Conservation (phyloP, 2,888 invertebrate species). For the Cetonia aurata region DNA sequence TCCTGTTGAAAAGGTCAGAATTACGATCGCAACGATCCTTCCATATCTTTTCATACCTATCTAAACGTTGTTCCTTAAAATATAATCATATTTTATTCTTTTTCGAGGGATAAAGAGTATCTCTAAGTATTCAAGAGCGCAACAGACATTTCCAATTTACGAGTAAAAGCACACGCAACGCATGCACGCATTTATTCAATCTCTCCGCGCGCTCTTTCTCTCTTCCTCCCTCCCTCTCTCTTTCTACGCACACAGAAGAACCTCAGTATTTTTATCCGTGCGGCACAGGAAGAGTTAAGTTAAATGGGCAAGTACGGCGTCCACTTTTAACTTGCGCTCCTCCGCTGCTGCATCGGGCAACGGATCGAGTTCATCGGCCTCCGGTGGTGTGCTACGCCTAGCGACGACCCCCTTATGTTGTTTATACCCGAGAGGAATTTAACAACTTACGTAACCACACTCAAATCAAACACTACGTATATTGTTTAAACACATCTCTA, state of each 20-base stretch:
- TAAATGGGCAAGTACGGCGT: slow-evolving; percentile 56
- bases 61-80: too few species aligned
- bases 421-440: slow-evolving; percentile 60
- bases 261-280: slow-evolving; percentile 60
- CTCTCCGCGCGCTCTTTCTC: not conserved
- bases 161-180: slow-evolving; percentile 26
- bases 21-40: too few species aligned
- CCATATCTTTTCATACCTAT: too few species aligned
- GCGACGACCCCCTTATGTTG: slow-evolving; percentile 59
- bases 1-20: too few species aligned
- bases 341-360: slow-evolving; percentile 51
- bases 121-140: slow-evolving; percentile 21
- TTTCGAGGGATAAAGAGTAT: not conserved
- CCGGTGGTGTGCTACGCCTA: slow-evolving; percentile 62
- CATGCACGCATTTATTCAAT: slow-evolving; percentile 22
- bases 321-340: slow-evolving; percentile 62
- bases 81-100: not conserved
- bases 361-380: slow-evolving; percentile 63
- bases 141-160: slow-evolving; percentile 35
- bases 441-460: slow-evolving; percentile 60
- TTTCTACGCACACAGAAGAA: slow-evolving; percentile 27
- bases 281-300: slow-evolving; percentile 59
- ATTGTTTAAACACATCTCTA: slow-evolving; percentile 30
- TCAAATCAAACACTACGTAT: slow-evolving; percentile 39
- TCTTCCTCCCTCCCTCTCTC: not conserved